A percentile compares a stretch with the other conserved stretches of the same genome.
These are phyloP conservation scores for Mechanitis mazaeus DNA, from an alignment of 2,888 invertebrate genomes.

Conservation along the genomic window DNA sequence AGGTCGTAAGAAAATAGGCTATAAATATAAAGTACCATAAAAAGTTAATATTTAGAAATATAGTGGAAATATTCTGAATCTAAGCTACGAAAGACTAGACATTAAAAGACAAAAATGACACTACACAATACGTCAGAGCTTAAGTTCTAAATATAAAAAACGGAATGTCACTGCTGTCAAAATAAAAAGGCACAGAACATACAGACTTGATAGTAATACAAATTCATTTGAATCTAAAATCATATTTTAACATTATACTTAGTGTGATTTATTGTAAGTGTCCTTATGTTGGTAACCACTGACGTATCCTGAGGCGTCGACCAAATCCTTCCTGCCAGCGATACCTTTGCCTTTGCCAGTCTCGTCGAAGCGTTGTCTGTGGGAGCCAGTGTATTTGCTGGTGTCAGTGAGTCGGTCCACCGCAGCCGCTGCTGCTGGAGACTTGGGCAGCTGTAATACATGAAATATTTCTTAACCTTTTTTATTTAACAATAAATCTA, in stretches of 20 bases:
- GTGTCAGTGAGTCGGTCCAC: conserved; percentile 89
- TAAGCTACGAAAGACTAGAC: conserved; percentile 41
- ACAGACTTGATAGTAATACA: conserved; percentile 4
- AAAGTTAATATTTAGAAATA: conserved; percentile 5
- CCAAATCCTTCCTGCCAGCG: conserved; percentile 85
- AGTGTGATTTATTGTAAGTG: conserved; percentile 80
- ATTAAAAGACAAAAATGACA: conserved; percentile 33
- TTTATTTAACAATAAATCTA: too few relatives aligned
- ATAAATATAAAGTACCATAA: conserved; percentile 5
- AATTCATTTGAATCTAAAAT: not conserved
- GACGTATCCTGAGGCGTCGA: conserved; percentile 87
- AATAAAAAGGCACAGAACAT: conserved; percentile 18
- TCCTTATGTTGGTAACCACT: conserved; percentile 90
- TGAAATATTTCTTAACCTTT: too few relatives aligned
- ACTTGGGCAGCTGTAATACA: conserved; percentile 53
- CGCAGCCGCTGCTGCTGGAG: conserved; percentile 71
- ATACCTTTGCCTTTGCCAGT: conserved; percentile 91
- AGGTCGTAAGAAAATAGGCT: conserved; percentile 10
- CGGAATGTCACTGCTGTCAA: conserved; percentile 21
- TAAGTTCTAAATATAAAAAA: conserved; percentile 16
- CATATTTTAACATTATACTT: conserved; percentile 25
- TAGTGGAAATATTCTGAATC: conserved; percentile 21
- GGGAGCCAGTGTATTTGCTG: conserved; percentile 92
- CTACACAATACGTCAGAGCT: conserved; percentile 19
- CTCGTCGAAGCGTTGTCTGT: conserved; percentile 90